Evolutionary conservation across 2,797 vertebrate genomes (phyloP), one percentile per base, ranked within the genome.

Genomic region (Phoeniculus purpureus): DNA sequence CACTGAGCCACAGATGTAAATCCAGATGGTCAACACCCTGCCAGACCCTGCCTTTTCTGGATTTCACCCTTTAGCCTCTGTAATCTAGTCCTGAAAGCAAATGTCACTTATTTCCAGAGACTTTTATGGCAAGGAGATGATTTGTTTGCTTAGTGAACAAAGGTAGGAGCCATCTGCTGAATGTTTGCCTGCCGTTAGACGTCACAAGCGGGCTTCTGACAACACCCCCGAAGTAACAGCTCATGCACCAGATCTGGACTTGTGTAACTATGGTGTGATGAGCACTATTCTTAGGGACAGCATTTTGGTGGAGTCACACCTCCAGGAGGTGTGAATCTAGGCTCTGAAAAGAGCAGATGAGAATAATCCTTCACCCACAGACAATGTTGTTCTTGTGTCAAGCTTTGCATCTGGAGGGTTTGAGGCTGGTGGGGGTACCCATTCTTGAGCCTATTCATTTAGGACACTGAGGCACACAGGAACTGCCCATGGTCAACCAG

Each of bases 311-410:
- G 87, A 94, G 92, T 95, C 91, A 81, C 85, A 91, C 92, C 89
- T 92, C 66, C 71, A 7, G 37, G 50, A 93, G 87, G 92, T 93
- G 91, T 92, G 83, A 96, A 94, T 91, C 87, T 58, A 91, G 87
- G 80, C 93, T 85, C 85, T 93, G 87, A 95, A 94, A 95, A 94
- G 89, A 95, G 92, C 93, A 95, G 92, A 95, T 95, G 83, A 95
- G 92, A 91, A 93, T 93, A 95, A 93, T 91, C 85, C 51, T 22
- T 94, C 89, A 70, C 87, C 79, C 86, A 93, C 91, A 79, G 81
- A 84, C 65, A 29, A 29, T 2, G 15, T 12, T 88, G 59, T 79
- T 91, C 67, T 86, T 2, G 3, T 95, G 77, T 95, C 80, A 88
- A 76, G 27, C n/a, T 81, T 89, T 0, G 29, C 89, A 84, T 79